Evolutionary conservation across 2,888 invertebrate genomes (phyloP).

Genomic region (Heteropelma amictum): DNA sequence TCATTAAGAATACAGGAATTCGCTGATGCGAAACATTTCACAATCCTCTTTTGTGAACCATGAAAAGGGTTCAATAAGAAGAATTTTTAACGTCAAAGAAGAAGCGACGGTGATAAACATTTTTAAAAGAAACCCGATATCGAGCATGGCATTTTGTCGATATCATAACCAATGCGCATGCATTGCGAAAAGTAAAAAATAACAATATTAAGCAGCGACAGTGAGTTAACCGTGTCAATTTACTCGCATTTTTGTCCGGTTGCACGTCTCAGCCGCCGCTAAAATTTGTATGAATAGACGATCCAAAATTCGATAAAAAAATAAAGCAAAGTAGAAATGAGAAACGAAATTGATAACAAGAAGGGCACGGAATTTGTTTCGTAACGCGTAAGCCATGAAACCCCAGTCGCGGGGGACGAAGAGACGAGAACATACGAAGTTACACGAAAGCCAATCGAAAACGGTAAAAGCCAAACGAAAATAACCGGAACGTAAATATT

Average conservation of each 20-base stretch:
- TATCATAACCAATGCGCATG: too few relatives aligned
- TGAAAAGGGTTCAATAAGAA: too few relatives aligned
- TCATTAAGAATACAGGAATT: too few relatives aligned
- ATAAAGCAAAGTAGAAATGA: constrained; percentile 29
- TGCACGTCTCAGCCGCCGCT: constrained; percentile 20
- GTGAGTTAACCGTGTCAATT: constrained; percentile 43
- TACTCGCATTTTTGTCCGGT: constrained; percentile 27
- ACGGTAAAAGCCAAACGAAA: constrained; percentile 56
- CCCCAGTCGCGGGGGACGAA: constrained; percentile 22
- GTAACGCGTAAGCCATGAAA: constrained; percentile 49
- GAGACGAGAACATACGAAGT: neutral
- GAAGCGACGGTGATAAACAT: too few relatives aligned
- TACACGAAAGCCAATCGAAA: constrained; percentile 52
- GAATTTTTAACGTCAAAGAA: too few relatives aligned
- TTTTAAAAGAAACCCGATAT: too few relatives aligned
- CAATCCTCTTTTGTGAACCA: too few relatives aligned
- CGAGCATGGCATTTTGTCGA: too few relatives aligned
- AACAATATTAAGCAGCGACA: constrained; percentile 2
- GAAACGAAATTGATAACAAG: constrained; percentile 8
- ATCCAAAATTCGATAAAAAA: constrained; percentile 17
- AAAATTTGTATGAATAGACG: constrained; percentile 3
- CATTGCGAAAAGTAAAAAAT: constrained; percentile 1
- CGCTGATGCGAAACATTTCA: too few relatives aligned
- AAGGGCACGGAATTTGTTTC: constrained; percentile 44
- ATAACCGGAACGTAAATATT: constrained; percentile 57